A percentile compares a stretch with the other conserved stretches of the same genome.
phyloP scores from a whole-genome alignment of 2,113 vertebrate species.

The Fulmarus glacialis region DNA sequence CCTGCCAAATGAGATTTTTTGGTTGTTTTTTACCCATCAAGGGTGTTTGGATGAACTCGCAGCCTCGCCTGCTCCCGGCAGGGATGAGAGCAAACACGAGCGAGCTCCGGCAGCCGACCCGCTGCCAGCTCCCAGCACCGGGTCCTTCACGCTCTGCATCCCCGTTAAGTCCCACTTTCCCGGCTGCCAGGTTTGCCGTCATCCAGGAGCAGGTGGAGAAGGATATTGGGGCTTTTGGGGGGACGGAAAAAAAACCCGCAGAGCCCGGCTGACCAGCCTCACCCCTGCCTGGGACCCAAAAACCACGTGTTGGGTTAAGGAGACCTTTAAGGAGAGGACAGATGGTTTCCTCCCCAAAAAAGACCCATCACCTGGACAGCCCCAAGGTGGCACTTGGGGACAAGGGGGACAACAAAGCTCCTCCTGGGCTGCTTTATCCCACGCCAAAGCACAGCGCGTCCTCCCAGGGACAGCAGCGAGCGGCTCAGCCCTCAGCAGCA shows the following conservation, averaged over 20 bases:
- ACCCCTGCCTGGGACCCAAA: background rate
- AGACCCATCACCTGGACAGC: background rate
- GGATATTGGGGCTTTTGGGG: background rate
- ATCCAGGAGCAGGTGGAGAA: accelerated
- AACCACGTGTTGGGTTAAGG: accelerated
- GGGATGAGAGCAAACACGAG: background rate
- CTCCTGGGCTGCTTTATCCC: background rate
- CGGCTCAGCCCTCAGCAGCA: background rate
- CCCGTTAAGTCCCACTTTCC: background rate
- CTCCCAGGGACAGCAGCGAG: background rate
- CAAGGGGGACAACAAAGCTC: background rate
- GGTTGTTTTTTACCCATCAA: background rate
- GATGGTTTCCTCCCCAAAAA: background rate
- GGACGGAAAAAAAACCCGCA: background rate
- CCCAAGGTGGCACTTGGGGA: background rate
- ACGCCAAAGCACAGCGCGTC: background rate
- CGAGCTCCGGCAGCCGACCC: accelerated
- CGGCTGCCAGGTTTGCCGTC: accelerated
- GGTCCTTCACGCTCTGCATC: background rate
- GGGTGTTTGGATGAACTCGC: background rate
- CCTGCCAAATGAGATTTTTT: background rate
- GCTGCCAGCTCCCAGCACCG: background rate
- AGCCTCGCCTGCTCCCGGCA: background rate
- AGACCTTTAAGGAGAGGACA: background rate
- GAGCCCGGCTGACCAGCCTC: accelerated